Conservation (phyloP, 1,140 invertebrate genomes). For the Heliconius nattereri region DNA sequence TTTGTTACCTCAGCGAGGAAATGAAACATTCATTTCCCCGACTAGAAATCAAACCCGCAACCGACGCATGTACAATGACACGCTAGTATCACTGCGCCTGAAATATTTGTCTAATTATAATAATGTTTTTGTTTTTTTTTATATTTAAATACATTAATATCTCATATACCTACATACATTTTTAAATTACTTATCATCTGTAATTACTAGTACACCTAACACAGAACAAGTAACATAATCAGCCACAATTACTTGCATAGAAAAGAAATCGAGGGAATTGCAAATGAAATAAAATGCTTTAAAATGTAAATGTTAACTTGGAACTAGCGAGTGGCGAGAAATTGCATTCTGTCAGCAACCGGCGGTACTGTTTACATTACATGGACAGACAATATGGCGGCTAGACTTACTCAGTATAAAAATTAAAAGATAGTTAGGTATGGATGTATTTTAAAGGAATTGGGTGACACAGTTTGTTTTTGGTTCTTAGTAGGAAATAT, state of each 20-base stretch:
- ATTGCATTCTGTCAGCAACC: constrained; percentile 48
- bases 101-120: too few relatives aligned
- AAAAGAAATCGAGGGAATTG: constrained; percentile 41
- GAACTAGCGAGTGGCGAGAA: constrained; percentile 44
- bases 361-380: constrained; percentile 30
- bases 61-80: too few relatives aligned
- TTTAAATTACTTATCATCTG: not conserved
- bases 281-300: constrained; percentile 45
- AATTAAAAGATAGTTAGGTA: constrained; percentile 33
- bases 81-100: too few relatives aligned
- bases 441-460: constrained; percentile 19
- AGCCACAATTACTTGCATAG: constrained; percentile 31
- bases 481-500: not conserved
- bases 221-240: constrained; percentile 37
- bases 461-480: not conserved
- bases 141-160: too few relatives aligned
- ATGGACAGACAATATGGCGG: constrained; percentile 34
- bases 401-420: constrained; percentile 42
- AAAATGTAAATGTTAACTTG: constrained; percentile 52
- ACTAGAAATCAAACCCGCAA: too few relatives aligned
- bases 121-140: too few relatives aligned
- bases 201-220: not conserved
- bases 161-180: not conserved
- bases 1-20: too few relatives aligned
- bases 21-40: too few relatives aligned